Percentiles rank a stretch among this genome's conserved stretches.
These are phyloP conservation scores for Kryptolebias marmoratus DNA, from an alignment of 2,113 vertebrate species.

Conservation along the genomic window DNA sequence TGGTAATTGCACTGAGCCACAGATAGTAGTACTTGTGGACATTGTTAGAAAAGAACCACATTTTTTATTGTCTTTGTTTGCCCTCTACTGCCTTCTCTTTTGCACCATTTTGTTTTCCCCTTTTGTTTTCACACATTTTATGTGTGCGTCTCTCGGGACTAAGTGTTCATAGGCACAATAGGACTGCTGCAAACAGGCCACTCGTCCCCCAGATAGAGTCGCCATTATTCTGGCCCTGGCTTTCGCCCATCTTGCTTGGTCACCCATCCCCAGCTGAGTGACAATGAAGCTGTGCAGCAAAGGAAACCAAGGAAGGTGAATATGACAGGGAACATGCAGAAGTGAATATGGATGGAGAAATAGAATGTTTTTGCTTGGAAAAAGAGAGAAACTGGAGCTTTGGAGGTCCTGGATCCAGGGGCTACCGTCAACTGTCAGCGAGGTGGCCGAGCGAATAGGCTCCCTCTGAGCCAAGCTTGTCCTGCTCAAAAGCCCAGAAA, in stretches of 20 bases:
- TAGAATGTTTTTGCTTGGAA: constrained; percentile 23
- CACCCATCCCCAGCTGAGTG: constrained; percentile 56
- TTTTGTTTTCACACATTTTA: constrained; percentile 53
- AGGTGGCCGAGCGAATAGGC: constrained; percentile 59
- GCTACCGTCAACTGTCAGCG: constrained; percentile 50
- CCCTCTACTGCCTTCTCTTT: constrained; percentile 26
- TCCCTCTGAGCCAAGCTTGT: constrained; percentile 34
- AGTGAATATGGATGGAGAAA: constrained; percentile 66
- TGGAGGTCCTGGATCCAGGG: constrained; percentile 34
- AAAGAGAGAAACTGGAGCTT: constrained; percentile 11
- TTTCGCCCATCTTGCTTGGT: constrained; percentile 51
- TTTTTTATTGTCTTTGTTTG: constrained; percentile 48
- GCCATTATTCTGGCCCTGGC: constrained; percentile 62
- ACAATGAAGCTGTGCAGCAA: constrained; percentile 54
- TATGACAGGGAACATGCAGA: constrained; percentile 59
- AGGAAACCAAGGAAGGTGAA: constrained; percentile 54
- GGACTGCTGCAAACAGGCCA: constrained; percentile 52
- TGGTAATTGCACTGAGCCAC: constrained; percentile 57
- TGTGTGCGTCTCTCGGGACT: constrained; percentile 43
- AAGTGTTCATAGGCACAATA: constrained; percentile 47
- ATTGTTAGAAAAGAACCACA: constrained; percentile 40
- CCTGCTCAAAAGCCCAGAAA: constrained; percentile 41
- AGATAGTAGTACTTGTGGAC: constrained; percentile 48
- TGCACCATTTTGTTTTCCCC: constrained; percentile 26
- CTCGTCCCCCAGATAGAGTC: constrained; percentile 54